Percentiles rank a stretch among this genome's conserved stretches.
phyloP scores from a whole-genome alignment of 2,113 vertebrate genomes.

The Emydocephalus ijimae region DNA sequence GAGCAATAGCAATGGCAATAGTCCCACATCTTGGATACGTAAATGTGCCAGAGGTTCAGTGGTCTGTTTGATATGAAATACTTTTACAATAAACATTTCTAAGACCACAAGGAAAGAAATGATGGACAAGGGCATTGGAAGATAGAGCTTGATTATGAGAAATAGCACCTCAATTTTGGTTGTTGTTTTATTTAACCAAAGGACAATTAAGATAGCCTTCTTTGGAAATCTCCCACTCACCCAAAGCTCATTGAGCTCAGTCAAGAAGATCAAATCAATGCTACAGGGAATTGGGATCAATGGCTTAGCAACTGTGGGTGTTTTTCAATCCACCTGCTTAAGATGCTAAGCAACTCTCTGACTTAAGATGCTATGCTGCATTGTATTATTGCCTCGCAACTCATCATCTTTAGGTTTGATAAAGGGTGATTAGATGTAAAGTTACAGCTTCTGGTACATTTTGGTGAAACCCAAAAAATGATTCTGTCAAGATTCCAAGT shows the following conservation, averaged over 20 bases:
- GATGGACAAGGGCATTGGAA: background rate
- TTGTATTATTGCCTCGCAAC: constrained; percentile 17
- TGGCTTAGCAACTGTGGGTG: background rate
- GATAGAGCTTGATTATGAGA: background rate
- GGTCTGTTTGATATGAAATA: background rate
- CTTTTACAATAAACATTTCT: background rate
- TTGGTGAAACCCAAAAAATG: constrained; percentile 34
- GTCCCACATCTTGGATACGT: background rate
- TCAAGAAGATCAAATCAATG: background rate
- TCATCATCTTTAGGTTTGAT: background rate
- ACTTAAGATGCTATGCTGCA: background rate
- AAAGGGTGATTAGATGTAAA: background rate
- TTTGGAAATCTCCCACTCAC: background rate
- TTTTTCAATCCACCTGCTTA: background rate
- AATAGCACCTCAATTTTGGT: background rate
- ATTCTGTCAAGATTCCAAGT: background rate
- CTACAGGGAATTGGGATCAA: background rate
- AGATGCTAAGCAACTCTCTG: background rate
- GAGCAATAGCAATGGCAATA: background rate
- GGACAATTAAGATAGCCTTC: background rate
- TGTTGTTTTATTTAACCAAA: background rate
- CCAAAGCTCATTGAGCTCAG: background rate
- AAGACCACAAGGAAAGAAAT: background rate
- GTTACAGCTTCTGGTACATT: constrained; percentile 12
- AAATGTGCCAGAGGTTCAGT: background rate